Percentiles rank a stretch among this genome's conserved stretches.
Evolutionary conservation across 2,888 invertebrate genomes (phyloP).

Genomic region (Dasysyrphus albostriatus): DNA sequence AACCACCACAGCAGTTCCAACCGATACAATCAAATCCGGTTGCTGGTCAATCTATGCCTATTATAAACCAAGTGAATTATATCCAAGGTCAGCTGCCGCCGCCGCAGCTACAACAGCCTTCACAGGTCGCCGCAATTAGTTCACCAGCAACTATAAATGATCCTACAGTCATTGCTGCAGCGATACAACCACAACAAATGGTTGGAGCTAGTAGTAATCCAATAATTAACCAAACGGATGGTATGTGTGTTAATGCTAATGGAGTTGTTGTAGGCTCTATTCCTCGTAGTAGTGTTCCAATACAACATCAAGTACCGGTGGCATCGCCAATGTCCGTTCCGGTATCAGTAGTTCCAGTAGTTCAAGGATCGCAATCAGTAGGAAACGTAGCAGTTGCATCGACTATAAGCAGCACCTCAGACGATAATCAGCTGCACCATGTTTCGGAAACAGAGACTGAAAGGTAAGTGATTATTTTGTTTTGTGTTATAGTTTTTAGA

Average conservation of each 20-base stretch:
- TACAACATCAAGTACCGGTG: conserved; percentile 40
- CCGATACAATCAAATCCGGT: conserved; percentile 52
- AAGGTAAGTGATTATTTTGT: conserved; percentile 82
- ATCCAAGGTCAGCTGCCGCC: conserved; percentile 77
- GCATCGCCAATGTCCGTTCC: conserved; percentile 59
- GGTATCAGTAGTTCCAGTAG: conserved; percentile 51
- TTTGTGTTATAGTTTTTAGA: neutral
- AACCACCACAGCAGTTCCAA: conserved; percentile 76
- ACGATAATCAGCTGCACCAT: conserved; percentile 77
- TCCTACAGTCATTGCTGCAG: conserved; percentile 78
- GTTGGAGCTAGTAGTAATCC: conserved; percentile 74
- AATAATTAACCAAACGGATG: conserved; percentile 2
- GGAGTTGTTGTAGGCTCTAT: conserved; percentile 27
- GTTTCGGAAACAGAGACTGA: conserved; percentile 84
- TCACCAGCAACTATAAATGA: conserved; percentile 82
- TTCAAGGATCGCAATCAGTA: conserved; percentile 61
- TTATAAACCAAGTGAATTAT: conserved; percentile 80
- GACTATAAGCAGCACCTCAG: conserved; percentile 55
- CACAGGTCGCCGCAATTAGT: conserved; percentile 77
- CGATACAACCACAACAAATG: conserved; percentile 75
- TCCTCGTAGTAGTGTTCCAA: conserved; percentile 47
- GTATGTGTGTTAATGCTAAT: conserved; percentile 1
- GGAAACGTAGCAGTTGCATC: conserved; percentile 59
- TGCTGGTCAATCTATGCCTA: conserved; percentile 81
- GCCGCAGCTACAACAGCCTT: conserved; percentile 71